Percentiles rank a stretch among this genome's conserved stretches.
Conservation (phyloP, 2,797 vertebrate species). For the Arctocebus calabarensis region DNA sequence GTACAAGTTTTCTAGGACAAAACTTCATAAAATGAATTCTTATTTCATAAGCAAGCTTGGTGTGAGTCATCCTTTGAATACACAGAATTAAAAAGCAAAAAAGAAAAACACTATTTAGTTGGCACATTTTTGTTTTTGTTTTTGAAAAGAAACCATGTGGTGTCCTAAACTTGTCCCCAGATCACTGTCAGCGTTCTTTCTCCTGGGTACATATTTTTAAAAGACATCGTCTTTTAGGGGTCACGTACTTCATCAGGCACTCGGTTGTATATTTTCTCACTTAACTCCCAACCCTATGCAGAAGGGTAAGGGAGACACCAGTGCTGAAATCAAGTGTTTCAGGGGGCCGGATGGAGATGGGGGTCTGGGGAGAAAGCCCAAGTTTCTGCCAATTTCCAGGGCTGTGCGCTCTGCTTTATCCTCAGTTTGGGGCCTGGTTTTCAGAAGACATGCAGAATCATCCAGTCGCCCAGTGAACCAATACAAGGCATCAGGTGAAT, state of each 20-base stretch:
- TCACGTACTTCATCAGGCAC: background rate
- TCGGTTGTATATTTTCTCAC: fast-evolving
- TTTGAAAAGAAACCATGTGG: background rate
- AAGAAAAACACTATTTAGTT: background rate
- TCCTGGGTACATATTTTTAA: background rate
- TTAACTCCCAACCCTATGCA: background rate
- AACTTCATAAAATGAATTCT: slow-evolving; percentile 55
- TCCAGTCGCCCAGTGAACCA: background rate
- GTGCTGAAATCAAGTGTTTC: background rate
- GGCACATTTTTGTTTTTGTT: background rate
- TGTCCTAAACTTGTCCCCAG: background rate
- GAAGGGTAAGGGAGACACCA: background rate
- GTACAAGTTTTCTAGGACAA: slow-evolving; percentile 49
- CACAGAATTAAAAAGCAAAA: slow-evolving; percentile 15
- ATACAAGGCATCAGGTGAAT: background rate
- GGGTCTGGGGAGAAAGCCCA: background rate
- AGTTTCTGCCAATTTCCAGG: background rate
- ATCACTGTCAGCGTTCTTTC: background rate
- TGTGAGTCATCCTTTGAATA: slow-evolving; percentile 28
- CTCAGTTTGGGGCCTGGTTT: background rate
- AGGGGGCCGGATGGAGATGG: background rate
- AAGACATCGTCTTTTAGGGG: background rate
- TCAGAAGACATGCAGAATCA: background rate
- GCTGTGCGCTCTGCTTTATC: background rate
- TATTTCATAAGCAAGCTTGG: background rate